Base-by-base conservation (phyloP, 2,113 vertebrate genomes). In the Gavia stellata region DNA sequence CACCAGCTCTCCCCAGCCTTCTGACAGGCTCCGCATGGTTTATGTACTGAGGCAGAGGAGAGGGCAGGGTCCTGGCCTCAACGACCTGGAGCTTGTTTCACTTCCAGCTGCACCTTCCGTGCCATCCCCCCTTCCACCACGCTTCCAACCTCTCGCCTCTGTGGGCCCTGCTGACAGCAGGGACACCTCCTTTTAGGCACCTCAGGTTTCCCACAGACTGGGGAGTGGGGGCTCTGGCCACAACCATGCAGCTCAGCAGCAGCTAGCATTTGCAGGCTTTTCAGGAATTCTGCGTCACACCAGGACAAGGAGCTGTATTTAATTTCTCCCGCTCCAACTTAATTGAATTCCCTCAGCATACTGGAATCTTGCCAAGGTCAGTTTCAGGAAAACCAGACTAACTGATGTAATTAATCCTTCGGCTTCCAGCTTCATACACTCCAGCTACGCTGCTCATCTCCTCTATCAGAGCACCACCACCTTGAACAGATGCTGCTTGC, bases 241-340 rank as follows among this genome's bases (percentile, higher is more conserved):
- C 7, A 6, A 29, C 86, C 83, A 75, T 0, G 0, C 49, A 67
- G 63, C 85, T 86, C 58, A 25, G 65, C 75, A 90, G 71, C 90
- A 94, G 59, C 36, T 3, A 67, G 49, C 29, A 20, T 17, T 59
- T 49, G n/a, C 55, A 81, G 66, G 44, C 81, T 52, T 81, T 16
- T 71, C 81, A 89, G 70, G 80, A 92, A 94, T 85, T 79, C 38
- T 71, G n/a, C 2, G 7, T 79, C 84, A 75, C 73, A 91, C 45
- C 81, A 91, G 86, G 75, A 95, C 90, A 93, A 84, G 83, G 63
- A 88, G 71, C 90, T 97, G 84, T 67, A 66, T 81, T 95, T 90
- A 72, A 92, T 68, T 90, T 82, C 81, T 92, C 81, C 88, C 84
- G 10, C 91, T 92, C 77, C 68, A 87, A 93, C 33, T 86, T 85